Base-by-base conservation (phyloP, 2,113 vertebrate genomes). In the Tyrannus savana region DNA sequence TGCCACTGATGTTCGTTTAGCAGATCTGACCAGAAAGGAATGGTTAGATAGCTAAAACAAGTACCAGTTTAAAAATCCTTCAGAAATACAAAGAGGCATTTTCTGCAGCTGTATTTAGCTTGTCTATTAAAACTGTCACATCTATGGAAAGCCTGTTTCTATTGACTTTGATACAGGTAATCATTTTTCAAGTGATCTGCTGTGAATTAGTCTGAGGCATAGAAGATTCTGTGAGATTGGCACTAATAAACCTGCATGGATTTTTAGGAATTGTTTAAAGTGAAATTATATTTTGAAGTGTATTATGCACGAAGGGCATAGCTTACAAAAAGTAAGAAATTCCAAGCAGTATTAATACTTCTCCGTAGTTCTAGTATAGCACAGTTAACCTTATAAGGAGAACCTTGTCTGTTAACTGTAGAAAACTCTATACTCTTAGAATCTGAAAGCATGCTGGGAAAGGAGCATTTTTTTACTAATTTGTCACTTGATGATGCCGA, bases 361-460 rank as follows among this genome's bases (percentile, higher is more conserved):
- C 30, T 19, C 24, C 87, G 64, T 63, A 74, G 39, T 80, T 91
- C 4, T 85, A 39, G 25, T 84, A 18, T 53, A 76, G 81, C n/a
- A 27, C 47, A 35, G 50, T 80, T 93, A 73, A n/a, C 68, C 73
- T 95, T 94, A 52, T n/a, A 78, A 95, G 72, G 84, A 77, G 93
- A 74, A 49, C n/a, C 24, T 78, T 92, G 31, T 59, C 64, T 69
- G 28, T 89, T 94, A 95, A 76, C 22, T 6, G 6, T 58, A 60
- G 31, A 81, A 92, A 81, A 80, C 53, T 47, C 6, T 67, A 35
- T 37, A 42, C 33, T 89, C 16, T 7, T n/a, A 4, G 23, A 73
- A 77, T 93, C 22, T 75, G 75, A 95, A 88, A 68, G 55, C 25
- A 27, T 71, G 24, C 53, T 92, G 92, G 72, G 90, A 89, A 96